Evolutionary conservation across 2,888 invertebrate genomes (phyloP), one percentile per base, ranked within the genome.

Genomic region (Drosophila nigricruria): DNA sequence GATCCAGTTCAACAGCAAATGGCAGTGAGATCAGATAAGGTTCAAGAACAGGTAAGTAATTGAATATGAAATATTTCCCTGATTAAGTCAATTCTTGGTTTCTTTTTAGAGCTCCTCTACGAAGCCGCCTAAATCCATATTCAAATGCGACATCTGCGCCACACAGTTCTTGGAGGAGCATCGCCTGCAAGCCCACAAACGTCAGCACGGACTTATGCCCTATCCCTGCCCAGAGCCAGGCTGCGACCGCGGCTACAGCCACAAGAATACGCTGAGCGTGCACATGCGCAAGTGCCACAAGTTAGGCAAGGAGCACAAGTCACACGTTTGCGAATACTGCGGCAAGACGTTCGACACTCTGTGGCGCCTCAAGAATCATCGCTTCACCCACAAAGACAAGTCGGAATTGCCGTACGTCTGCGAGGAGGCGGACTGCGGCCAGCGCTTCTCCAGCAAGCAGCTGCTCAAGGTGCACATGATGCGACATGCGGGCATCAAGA

Each of bases 401-500:
- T 82, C 90, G 0, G 75, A 90, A 50, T 43, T 90, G 47, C 92
- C 92, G 0, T 82, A 75, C 45, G 87, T 80, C 0, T 92, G 92
- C 34, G 75, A 86, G n/a, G 83, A 86, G 25, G 20, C 73, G 0
- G 73, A 81, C 8, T 92, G 92, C 32, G 38, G 56, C 0, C 73
- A 86, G 34, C 81, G 89, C 8, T 92, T 91, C 42, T 79, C 87
- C 10, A 92, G 75, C 49, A 88, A 85, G 23, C 86, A 91, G 27
- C 84, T 91, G 49, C 77, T 92, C 0, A 91, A 88, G 54, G 84
- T 91, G 12, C 92, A 92, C 40, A 81, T 87, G 78, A 82, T 92
- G 82, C 91, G 92, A 0, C 92, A 92, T 64, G 88, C 90, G 2
- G 92, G 92, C 1, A 91, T 92, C 4, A 91, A 91, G 38, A 92